Percentiles rank a stretch among this genome's conserved stretches.
Evolutionary conservation across 30 jellyfish, hydroid and myxozoan genomes (phyloP).

Genomic region (Aurelia sp.): DNA sequence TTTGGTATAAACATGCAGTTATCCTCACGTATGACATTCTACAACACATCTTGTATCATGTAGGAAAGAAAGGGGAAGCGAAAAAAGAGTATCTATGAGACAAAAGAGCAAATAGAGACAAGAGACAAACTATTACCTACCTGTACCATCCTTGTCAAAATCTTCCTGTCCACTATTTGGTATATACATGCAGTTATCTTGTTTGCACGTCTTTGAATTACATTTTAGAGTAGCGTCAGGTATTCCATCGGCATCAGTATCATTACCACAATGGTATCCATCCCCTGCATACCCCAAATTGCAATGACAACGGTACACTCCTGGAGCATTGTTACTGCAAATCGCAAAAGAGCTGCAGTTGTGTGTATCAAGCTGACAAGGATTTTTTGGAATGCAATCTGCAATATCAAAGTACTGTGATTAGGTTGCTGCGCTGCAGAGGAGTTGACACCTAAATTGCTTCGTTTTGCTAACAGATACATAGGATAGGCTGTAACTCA

Average conservation of each 20-base stretch:
- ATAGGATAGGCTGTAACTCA: too few relatives aligned
- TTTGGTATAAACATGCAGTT: too few relatives aligned
- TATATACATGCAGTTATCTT: conserved; percentile 56
- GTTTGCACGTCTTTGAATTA: conserved; percentile 22
- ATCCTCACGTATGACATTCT: too few relatives aligned
- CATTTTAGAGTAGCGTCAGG: conserved; percentile 48
- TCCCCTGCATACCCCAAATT: conserved; percentile 58
- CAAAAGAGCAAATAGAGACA: too few relatives aligned
- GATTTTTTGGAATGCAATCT: conserved; percentile 42
- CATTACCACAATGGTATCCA: conserved; percentile 51
- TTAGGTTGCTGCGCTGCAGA: too few relatives aligned
- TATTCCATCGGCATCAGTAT: conserved; percentile 68
- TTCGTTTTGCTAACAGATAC: too few relatives aligned
- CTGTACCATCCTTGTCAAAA: conserved; percentile 57
- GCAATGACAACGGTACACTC: conserved; percentile 26
- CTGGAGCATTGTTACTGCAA: conserved; percentile 25
- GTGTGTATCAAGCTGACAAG: conserved; percentile 30
- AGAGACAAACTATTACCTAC: not conserved
- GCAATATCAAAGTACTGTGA: not conserved
- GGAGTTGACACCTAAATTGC: too few relatives aligned
- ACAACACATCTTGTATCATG: too few relatives aligned
- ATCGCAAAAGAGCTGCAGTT: conserved; percentile 59
- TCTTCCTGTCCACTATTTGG: conserved; percentile 84
- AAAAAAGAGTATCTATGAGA: too few relatives aligned
- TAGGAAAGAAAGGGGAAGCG: too few relatives aligned